A percentile compares a stretch with the other conserved stretches of the same genome.
phyloP scores from a whole-genome alignment of 1,140 invertebrate species.

The Drosophila sproati region DNA sequence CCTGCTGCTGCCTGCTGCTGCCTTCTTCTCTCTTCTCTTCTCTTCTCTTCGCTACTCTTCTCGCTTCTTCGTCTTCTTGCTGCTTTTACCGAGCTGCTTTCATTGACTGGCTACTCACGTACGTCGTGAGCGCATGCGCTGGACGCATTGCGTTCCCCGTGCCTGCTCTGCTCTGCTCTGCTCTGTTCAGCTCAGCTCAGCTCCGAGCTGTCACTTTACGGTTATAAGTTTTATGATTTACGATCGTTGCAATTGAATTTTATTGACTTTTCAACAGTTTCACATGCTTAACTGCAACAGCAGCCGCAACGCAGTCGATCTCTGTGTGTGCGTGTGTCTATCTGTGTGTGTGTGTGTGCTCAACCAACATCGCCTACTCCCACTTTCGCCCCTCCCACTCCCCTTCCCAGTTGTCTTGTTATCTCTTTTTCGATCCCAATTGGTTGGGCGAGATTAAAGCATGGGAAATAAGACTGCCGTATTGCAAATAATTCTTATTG shows the following conservation, averaged over 20 bases:
- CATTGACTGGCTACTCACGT: slow-evolving; percentile 51
- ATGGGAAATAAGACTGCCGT: not conserved
- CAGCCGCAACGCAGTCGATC: not conserved
- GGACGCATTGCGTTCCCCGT: slow-evolving; percentile 72
- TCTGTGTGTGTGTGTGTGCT: not conserved
- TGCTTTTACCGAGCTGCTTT: slow-evolving; percentile 1
- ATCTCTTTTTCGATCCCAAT: slow-evolving; percentile 5
- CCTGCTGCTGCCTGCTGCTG: not conserved
- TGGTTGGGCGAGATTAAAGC: not conserved
- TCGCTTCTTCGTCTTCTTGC: not conserved
- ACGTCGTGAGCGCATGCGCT: slow-evolving; percentile 47
- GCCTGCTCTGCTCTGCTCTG: slow-evolving; percentile 70
- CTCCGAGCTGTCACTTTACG: slow-evolving; percentile 83
- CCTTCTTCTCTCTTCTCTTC: too few species aligned
- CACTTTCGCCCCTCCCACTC: slow-evolving; percentile 12
- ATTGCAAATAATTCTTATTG: not conserved
- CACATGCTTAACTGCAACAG: slow-evolving; percentile 41
- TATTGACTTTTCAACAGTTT: slow-evolving; percentile 82
- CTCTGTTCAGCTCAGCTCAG: not conserved
- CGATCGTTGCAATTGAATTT: slow-evolving; percentile 79
- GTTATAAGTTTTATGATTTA: slow-evolving; percentile 84
- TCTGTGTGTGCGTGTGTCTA: not conserved
- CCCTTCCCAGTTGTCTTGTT: not conserved
- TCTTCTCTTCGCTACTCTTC: not conserved
- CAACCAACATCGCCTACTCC: slow-evolving; percentile 8